These are phyloP conservation scores for Polypedilum pembai DNA, from an alignment of 1,140 invertebrate species.

Conservation along the genomic window DNA sequence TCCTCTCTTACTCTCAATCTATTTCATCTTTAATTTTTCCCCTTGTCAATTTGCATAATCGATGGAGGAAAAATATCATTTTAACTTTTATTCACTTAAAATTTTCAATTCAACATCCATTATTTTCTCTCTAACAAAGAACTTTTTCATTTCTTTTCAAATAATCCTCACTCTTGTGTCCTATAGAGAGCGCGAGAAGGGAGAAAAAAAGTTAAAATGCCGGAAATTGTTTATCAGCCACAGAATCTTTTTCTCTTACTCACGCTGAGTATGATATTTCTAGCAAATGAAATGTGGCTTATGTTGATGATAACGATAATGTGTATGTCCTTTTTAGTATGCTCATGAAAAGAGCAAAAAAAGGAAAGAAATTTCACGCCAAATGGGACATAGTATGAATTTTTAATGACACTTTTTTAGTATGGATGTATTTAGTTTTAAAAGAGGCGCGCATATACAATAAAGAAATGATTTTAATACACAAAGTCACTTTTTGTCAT, in stretches of 20 bases:
- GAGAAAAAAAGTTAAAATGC: constrained; percentile 4
- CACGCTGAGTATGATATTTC: background rate
- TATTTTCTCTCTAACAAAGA: background rate
- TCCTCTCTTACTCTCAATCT: background rate
- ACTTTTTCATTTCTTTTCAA: background rate
- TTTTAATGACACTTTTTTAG: background rate
- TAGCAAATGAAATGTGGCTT: constrained; percentile 1
- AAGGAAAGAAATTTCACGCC: background rate
- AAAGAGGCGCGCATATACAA: background rate
- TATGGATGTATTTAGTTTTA: background rate
- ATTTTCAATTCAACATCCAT: background rate
- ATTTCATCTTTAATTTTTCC: background rate
- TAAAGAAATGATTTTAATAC: background rate
- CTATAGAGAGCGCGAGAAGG: background rate
- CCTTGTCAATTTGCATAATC: background rate
- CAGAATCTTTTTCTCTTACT: background rate
- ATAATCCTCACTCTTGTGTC: background rate
- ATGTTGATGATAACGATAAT: constrained; percentile 13
- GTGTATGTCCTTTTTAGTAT: background rate
- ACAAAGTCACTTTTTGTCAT: too few relatives aligned
- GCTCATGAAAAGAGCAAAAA: too few relatives aligned
- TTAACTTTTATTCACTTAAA: background rate
- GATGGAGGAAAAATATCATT: background rate
- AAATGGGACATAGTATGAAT: background rate
- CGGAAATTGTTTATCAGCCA: constrained; percentile 16